Conservation (phyloP, 1,140 invertebrate species). For the Drepana arcuata region DNA sequence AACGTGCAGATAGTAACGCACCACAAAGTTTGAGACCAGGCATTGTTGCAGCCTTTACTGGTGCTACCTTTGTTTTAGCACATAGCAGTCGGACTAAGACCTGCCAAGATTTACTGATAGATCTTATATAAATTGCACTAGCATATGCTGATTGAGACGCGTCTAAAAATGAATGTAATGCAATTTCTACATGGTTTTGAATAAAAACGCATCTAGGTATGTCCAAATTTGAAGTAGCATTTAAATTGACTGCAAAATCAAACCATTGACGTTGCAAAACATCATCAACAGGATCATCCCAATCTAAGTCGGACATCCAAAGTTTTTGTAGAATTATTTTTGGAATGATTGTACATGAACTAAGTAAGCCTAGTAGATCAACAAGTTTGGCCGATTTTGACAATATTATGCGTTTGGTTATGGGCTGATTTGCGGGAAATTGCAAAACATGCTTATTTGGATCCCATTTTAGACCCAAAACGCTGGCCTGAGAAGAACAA, state of each 20-base stretch:
- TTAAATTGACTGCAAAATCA: conserved; percentile 1
- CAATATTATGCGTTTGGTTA: conserved; percentile 9
- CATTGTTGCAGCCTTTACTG: too few relatives aligned
- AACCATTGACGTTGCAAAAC: not conserved
- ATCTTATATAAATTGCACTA: conserved; percentile 1
- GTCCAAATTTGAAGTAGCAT: not conserved
- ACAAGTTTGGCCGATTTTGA: conserved; percentile 10
- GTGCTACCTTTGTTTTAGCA: too few relatives aligned
- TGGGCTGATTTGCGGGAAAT: conserved; percentile 1
- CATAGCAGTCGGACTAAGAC: conserved; percentile 1
- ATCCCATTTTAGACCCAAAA: conserved; percentile 3
- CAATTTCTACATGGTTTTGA: not conserved
- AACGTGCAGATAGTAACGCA: too few relatives aligned
- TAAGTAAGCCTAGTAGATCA: conserved; percentile 11
- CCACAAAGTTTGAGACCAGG: too few relatives aligned
- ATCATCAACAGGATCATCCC: conserved; percentile 11
- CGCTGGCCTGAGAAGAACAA: not conserved
- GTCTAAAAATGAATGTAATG: conserved; percentile 2
- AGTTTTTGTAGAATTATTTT: conserved; percentile 17
- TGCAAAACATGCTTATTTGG: not conserved
- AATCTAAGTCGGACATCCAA: conserved; percentile 9
- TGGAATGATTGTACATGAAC: conserved; percentile 1
- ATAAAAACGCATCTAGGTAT: not conserved
- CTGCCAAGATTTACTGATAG: not conserved
- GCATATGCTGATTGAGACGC: conserved; percentile 1